These are phyloP conservation scores for Diploscapter pachys DNA, from an alignment of 1,140 invertebrate genomes.

Conservation along the genomic window DNA sequence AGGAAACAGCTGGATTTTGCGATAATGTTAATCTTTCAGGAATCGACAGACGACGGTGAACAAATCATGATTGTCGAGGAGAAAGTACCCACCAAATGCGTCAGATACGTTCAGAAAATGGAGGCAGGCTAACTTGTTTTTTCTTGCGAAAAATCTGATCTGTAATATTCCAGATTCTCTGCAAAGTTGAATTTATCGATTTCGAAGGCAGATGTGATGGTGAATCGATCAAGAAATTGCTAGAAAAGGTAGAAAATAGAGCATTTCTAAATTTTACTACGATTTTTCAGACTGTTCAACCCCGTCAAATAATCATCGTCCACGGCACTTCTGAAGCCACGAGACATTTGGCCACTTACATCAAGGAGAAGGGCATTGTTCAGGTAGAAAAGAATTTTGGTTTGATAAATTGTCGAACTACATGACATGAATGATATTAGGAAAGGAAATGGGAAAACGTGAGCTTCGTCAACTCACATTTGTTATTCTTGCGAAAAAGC, in stretches of 20 bases:
- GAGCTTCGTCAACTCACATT: no score
- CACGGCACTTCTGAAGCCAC: constrained; percentile 69
- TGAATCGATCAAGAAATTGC: constrained; percentile 78
- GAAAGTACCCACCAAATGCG: constrained; percentile 57
- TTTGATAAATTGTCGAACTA: no score
- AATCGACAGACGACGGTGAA: constrained; percentile 2
- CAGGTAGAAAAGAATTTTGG: constrained; percentile 53
- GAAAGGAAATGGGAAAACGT: no score
- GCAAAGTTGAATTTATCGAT: constrained; percentile 83
- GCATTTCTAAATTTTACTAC: background rate
- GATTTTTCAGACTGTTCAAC: constrained; percentile 65
- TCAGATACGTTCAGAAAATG: constrained; percentile 65
- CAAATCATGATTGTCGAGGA: constrained; percentile 31
- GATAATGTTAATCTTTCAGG: no score
- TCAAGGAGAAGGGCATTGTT: constrained; percentile 64
- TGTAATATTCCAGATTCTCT: constrained; percentile 40
- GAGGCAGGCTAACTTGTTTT: background rate
- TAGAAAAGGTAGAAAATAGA: constrained; percentile 61
- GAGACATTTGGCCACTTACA: constrained; percentile 67
- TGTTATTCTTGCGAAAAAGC: no score
- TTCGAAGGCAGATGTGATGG: constrained; percentile 97
- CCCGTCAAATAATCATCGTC: constrained; percentile 77
- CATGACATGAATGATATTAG: no score
- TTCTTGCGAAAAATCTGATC: constrained; percentile 52
- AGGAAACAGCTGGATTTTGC: no score